These are phyloP conservation scores for Lamellibrachia satsuma DNA, from an alignment of 2,888 invertebrate genomes.

Conservation along the genomic window DNA sequence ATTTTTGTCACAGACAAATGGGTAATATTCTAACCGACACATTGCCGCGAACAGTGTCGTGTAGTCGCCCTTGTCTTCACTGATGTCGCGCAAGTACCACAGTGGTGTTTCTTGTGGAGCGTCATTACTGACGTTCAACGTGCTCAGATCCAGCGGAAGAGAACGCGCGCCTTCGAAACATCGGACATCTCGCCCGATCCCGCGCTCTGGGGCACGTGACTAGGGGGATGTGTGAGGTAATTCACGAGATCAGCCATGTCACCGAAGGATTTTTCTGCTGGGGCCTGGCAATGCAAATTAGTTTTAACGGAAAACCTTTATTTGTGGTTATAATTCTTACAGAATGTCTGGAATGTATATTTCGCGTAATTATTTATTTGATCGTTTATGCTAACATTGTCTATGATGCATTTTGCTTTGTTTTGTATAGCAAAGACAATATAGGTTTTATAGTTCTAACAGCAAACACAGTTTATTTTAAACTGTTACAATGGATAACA, in stretches of 20 bases:
- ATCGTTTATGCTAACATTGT: neutral
- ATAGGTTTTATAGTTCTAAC: neutral
- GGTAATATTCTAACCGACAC: neutral
- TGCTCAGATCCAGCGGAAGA: neutral
- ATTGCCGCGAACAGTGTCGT: neutral
- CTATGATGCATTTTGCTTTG: neutral
- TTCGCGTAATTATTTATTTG: neutral
- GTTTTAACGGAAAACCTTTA: no score
- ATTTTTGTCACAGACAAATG: neutral
- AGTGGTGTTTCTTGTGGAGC: neutral
- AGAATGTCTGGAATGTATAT: neutral
- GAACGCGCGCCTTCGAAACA: neutral
- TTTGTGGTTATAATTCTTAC: neutral
- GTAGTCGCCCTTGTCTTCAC: neutral
- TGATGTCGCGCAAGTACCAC: neutral
- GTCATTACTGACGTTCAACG: neutral
- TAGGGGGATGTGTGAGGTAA: neutral
- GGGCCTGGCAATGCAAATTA: neutral
- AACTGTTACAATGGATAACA: neutral
- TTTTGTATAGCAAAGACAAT: neutral
- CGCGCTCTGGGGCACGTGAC: neutral
- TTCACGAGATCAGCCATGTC: neutral
- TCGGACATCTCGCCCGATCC: neutral
- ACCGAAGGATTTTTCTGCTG: neutral
- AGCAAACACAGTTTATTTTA: neutral